Conservation (phyloP, 2,113 vertebrate species). For the Odocoileus hemionus region DNA sequence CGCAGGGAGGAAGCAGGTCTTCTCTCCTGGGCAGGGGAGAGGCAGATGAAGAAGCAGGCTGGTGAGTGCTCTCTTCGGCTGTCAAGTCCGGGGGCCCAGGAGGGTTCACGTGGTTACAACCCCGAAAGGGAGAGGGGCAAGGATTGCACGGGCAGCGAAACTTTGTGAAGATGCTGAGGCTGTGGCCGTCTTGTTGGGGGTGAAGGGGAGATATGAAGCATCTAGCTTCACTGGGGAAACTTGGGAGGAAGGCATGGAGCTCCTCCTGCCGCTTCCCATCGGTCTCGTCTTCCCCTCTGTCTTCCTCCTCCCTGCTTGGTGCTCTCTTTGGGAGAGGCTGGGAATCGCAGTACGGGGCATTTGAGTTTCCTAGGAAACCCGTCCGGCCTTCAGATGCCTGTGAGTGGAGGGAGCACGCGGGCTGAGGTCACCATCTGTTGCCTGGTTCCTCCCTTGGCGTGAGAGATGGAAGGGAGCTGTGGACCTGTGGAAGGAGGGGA, state of each 20-base stretch:
- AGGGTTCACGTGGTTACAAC: neutral
- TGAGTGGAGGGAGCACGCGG: neutral
- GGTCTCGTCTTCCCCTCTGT: neutral
- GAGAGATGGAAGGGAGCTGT: neutral
- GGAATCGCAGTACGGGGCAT: neutral
- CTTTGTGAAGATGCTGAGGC: neutral
- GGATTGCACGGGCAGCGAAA: neutral
- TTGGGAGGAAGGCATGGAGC: neutral
- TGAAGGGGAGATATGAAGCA: neutral
- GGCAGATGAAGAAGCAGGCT: neutral
- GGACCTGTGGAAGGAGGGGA: too few relatives aligned
- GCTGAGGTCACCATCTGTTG: neutral
- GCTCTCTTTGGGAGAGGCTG: neutral
- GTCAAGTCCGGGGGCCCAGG: neutral
- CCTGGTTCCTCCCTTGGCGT: neutral
- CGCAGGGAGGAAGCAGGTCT: neutral
- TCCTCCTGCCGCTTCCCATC: neutral
- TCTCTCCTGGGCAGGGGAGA: neutral
- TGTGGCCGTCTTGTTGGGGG: accelerated
- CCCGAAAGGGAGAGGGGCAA: too few relatives aligned
- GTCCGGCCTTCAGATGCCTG: neutral
- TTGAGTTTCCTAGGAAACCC: slow-evolving; percentile 15
- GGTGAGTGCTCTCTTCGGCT: neutral
- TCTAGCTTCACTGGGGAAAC: neutral
- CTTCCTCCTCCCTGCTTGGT: neutral